Conservation (phyloP, 1,140 invertebrate genomes). For the Diprion similis region DNA sequence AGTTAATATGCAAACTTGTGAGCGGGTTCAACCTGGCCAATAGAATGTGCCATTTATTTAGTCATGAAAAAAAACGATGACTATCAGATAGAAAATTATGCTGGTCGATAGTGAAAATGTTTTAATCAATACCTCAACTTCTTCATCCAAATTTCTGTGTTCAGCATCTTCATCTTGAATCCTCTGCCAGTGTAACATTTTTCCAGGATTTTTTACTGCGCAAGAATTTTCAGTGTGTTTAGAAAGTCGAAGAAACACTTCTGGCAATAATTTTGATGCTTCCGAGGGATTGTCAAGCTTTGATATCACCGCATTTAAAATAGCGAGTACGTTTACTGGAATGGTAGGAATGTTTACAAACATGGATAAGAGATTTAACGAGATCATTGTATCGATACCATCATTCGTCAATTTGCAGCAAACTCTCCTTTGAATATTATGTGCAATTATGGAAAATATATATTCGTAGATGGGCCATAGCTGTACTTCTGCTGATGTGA, state of each 20-base stretch:
- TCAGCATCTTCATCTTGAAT: conserved; percentile 17
- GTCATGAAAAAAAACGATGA: too few relatives aligned
- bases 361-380: conserved; percentile 15
- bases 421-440: conserved; percentile 36
- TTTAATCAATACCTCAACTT: conserved; percentile 18
- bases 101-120: not conserved
- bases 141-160: conserved; percentile 23
- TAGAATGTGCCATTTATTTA: too few relatives aligned
- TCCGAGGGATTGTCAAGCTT: conserved; percentile 16
- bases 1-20: not conserved
- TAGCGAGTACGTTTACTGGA: conserved; percentile 40
- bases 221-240: conserved; percentile 37
- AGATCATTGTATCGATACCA: not conserved
- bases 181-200: conserved; percentile 23
- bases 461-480: conserved; percentile 60
- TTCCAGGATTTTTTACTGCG: conserved; percentile 32
- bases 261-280: conserved; percentile 28
- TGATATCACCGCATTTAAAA: conserved; percentile 35
- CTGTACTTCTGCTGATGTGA: conserved; percentile 31
- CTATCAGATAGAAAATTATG: too few relatives aligned
- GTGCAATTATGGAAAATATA: conserved; percentile 41
- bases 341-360: conserved; percentile 44
- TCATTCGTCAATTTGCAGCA: conserved; percentile 20
- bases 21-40: not conserved
- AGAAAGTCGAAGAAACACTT: conserved; percentile 34